Evolutionary conservation across 2,797 vertebrate species (phyloP), one percentile per base, ranked within the genome.

Genomic region (Enoplosus armatus): DNA sequence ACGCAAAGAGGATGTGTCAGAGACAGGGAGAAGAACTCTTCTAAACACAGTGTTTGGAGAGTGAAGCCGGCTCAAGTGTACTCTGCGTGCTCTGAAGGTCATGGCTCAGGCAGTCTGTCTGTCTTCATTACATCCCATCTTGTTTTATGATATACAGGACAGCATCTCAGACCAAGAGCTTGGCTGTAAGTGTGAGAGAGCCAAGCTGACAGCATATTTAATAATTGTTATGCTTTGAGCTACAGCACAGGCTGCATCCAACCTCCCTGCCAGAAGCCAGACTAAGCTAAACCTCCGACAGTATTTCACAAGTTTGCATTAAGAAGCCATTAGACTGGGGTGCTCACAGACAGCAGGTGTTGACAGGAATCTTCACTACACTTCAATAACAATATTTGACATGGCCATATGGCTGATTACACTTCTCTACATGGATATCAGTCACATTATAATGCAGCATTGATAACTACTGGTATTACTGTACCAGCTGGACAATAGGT

Each of bases 81-180:
- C 78, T 82, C 75, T 53, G 54, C n/a, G 72, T 83, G 75, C 60
- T 72, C 50, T 81, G 87, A 92, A 92, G 90, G 91, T 92, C 90
- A 85, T 22, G 61, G 75, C 84, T 87, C 77, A 85, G 66, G 78
- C 77, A 37, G 70, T 82, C 80, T 76, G 88, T 91, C 90, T 69
- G 37, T 92, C 86, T 88, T 89, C 85, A 87, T 90, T 90, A 86
- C 50, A 83, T 69, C 65, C 76, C n/a, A 26, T 81, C 72, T 86
- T 77, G 55, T 76, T 85, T 87, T 70, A 89, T 87, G 71, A 89
- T 86, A 87, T 84, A 90, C 77, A 86, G 68, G 73, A 78, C 77
- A 78, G 73, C 68, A 24, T 84, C 60, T 86, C 75, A 59, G 61
- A 71, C 72, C 73, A 37, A 59, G 77, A 84, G 78, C 66, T 39